phyloP scores from a whole-genome alignment of 2,113 vertebrate species.

The Lanius collurio region DNA sequence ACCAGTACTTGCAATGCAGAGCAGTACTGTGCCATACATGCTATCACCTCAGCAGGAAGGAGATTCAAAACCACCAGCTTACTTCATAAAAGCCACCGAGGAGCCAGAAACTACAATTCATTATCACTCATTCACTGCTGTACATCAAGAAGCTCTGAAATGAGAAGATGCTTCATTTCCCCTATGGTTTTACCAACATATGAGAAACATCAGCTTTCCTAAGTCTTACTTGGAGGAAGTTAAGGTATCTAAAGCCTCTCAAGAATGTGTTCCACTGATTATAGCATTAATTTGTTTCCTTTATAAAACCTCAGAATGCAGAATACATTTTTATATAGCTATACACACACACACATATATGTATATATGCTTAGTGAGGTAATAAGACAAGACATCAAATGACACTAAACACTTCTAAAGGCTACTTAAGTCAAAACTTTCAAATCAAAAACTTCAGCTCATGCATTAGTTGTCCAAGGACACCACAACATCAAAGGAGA shows the following conservation, averaged over 20 bases:
- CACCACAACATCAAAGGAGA: constrained; percentile 9
- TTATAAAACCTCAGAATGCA: neutral
- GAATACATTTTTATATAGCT: neutral
- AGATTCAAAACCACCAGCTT: neutral
- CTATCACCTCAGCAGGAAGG: neutral
- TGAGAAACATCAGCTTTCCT: neutral
- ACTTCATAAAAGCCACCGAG: neutral
- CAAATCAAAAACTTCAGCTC: neutral
- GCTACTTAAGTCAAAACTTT: neutral
- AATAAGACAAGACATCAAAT: neutral
- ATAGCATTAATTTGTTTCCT: neutral
- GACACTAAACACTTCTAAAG: neutral
- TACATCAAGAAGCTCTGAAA: neutral
- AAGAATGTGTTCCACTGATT: neutral
- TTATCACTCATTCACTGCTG: neutral
- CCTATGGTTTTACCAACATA: neutral
- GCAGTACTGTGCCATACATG: neutral
- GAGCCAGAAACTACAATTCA: neutral
- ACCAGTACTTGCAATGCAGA: neutral
- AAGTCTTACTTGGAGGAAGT: neutral
- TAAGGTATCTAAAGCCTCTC: neutral
- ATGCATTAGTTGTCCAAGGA: neutral
- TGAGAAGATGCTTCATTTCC: neutral
- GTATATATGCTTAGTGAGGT: neutral
- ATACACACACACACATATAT: fast-evolving